Evolutionary conservation across 2,888 invertebrate species (phyloP).

Genomic region (Heteromyza rotundicornis): DNA sequence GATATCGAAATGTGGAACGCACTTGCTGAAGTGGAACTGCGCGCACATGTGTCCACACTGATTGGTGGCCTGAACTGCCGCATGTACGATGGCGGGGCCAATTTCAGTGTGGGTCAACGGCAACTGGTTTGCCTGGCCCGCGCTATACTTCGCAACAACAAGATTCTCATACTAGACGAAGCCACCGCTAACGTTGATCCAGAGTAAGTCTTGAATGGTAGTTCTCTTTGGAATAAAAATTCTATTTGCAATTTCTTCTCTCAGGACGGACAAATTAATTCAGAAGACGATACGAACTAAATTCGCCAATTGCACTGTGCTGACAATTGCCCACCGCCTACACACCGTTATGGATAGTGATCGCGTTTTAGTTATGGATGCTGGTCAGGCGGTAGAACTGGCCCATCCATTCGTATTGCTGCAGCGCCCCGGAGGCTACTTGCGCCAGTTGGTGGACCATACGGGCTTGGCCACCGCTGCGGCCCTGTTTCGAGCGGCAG

Average conservation of each 20-base stretch:
- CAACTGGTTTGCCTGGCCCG: constrained; percentile 86
- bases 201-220: constrained; percentile 66
- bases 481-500: constrained; percentile 67
- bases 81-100: constrained; percentile 79
- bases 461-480: constrained; percentile 70
- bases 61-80: constrained; percentile 68
- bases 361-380: constrained; percentile 83
- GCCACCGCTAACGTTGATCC: constrained; percentile 92
- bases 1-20: constrained; percentile 81
- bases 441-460: constrained; percentile 73
- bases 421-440: constrained; percentile 66
- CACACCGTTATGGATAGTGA: constrained; percentile 93
- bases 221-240: constrained; percentile 1
- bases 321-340: constrained; percentile 90
- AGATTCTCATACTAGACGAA: constrained; percentile 85
- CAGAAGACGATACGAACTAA: constrained; percentile 82
- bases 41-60: constrained; percentile 70
- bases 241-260: too few species aligned
- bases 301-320: constrained; percentile 82
- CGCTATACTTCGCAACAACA: constrained; percentile 80
- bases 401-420: constrained; percentile 77
- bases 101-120: constrained; percentile 87
- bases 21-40: constrained; percentile 78
- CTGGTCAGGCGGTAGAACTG: constrained; percentile 74
- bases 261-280: constrained; percentile 81